Base-by-base conservation (phyloP, 1,140 invertebrate genomes). In the Oryzaephilus surinamensis region DNA sequence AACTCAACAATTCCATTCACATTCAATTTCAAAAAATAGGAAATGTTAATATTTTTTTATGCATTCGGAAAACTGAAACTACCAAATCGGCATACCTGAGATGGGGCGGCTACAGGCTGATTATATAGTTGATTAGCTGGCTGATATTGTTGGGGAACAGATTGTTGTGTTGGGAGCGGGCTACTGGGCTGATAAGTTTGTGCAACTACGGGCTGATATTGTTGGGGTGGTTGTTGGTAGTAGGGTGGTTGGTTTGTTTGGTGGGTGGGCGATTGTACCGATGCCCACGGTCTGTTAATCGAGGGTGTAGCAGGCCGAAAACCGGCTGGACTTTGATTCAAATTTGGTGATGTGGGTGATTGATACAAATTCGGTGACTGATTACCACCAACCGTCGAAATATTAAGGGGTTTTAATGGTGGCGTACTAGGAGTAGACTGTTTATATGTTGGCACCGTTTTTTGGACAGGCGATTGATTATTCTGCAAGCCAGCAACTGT, bases 91-190 rank as follows among this genome's bases (percentile, higher is more conserved):
- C 43, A 59, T 47, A 62, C 59, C 54, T 66, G 65, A 36, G 63
- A 58, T 50, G 64, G 63, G 45, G 62, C 57, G 44, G 50, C 55
- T 43, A 51, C 55, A 27, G 63, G 61, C 36, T 63, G 62, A 38
- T 52, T 37, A 17, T 61, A 60, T 27, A 54, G 60, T 43, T 61
- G 61, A 36, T 55, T 55, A 62, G 69, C 16, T 46, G 46, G 48
- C 24, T 50, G 50, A 43, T 33, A 33, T 13, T 39, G 41, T 30
- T 48, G 38, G 21, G 38, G 59, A 48, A 55, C 51, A 39, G 41
- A 47, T 49, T 58, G 45, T 41, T 58, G 58, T 36, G 43, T 38
- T 28, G 40, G 37, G 14, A 30, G 30, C 8, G 55, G 49, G 31
- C n/a, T n/a, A n/a, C n/a, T n/a, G n/a, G n/a, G n/a, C n/a, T n/a